Base-by-base conservation (phyloP, 2,113 vertebrate genomes). In the Raja brachyura region DNA sequence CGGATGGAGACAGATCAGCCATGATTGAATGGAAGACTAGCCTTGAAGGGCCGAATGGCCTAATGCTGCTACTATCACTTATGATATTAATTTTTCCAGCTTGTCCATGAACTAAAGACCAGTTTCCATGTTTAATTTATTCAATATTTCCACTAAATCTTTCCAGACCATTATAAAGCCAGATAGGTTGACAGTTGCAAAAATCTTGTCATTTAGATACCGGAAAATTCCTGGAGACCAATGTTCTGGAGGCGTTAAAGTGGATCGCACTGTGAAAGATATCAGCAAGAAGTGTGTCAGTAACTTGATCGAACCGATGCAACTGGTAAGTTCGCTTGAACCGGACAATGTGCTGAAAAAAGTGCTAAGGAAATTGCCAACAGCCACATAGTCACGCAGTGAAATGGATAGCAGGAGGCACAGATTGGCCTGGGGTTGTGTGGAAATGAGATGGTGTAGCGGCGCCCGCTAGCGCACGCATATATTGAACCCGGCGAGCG, bases 161-260 rank as follows among this genome's bases (percentile, higher is more conserved):
- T 2, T 6, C 8, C 6, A 11, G 0, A 54, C 70, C 10, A 25
- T 70, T 73, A 70, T 73, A 48, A 70, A 48, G 28, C 31, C n/a
- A 31, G 28, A 63, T 63, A 73, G 70, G 66, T 70, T 70, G 6
- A 54, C 66, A 74, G 73, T 74, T 70, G 33, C 48, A 92, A 73
- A 31, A 10, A 48, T 31, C 16, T 68, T 4, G 20, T 31, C 86
- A 31, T 81, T 10, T 95, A 99, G 98, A 31, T 99, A 99, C 94
- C 97, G 98, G 94, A 99, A 98, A 94, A 98, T 99, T 95, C 98
- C 98, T 0, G 98, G 98, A 86, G 97, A 99, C 94, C 97, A 95
- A 93, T 99, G 98, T 94, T 94, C 95, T 0, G 97, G 97, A 8
- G 98, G 98, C 0, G 95, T 96, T 90, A 96, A 96, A 94, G 97